phyloP scores from a whole-genome alignment of 2,888 invertebrate genomes.

The Phragmatobia fuliginosa region DNA sequence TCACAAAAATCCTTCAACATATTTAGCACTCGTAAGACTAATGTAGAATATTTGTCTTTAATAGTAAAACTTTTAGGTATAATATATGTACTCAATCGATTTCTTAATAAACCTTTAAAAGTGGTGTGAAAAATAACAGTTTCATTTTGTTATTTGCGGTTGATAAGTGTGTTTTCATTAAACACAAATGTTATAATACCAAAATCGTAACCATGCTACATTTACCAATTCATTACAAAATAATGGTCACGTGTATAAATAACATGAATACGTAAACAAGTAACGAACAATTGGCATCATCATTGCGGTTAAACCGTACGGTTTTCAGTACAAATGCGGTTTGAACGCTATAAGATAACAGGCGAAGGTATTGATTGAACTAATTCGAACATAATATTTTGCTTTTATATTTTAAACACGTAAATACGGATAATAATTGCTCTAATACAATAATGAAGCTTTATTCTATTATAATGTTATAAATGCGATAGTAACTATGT shows the following conservation, averaged over 20 bases:
- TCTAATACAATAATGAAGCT: background rate
- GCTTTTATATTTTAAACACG: constrained; percentile 10
- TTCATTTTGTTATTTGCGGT: background rate
- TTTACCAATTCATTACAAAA: background rate
- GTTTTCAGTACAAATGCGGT: constrained; percentile 38
- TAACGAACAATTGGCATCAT: constrained; percentile 28
- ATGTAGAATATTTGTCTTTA: background rate
- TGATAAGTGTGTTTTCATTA: background rate
- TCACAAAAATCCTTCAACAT: background rate
- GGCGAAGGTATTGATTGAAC: constrained; percentile 5
- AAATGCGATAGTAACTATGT: too few relatives aligned
- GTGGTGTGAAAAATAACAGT: too few relatives aligned
- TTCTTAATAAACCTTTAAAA: too few relatives aligned
- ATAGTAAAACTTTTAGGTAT: background rate
- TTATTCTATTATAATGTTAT: too few relatives aligned
- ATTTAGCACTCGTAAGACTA: background rate
- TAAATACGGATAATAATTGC: background rate
- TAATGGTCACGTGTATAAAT: constrained; percentile 17
- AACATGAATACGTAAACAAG: constrained; percentile 26
- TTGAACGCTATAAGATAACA: constrained; percentile 27
- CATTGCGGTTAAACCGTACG: constrained; percentile 32
- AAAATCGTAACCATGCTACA: background rate
- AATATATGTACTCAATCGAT: background rate
- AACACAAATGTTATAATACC: background rate
- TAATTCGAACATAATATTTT: constrained; percentile 5